phyloP scores from a whole-genome alignment of 1,140 invertebrate species.

The Dinothrombium tinctorium region DNA sequence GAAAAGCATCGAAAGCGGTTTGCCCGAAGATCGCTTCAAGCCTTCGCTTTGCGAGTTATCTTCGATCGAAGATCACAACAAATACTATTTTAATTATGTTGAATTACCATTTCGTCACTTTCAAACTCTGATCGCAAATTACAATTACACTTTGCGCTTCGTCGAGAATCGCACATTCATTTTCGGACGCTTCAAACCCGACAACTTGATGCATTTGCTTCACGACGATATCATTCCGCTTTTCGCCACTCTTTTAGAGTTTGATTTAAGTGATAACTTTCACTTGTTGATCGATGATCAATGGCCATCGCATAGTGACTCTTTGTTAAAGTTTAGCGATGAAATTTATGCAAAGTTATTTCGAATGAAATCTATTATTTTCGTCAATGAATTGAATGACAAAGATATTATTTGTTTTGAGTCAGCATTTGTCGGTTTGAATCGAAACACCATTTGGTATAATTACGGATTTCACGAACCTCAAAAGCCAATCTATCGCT shows the following conservation, averaged over 20 bases:
- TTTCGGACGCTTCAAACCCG: conserved; percentile 26
- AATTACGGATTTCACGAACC: conserved; percentile 27
- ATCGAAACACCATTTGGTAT: conserved; percentile 24
- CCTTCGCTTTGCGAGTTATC: conserved; percentile 19
- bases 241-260: conserved; percentile 20
- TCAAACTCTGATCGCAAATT: neutral
- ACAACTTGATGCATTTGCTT: conserved; percentile 32
- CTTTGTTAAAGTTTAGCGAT: too few relatives aligned
- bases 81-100: conserved; percentile 17
- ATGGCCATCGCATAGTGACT: neutral
- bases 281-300: conserved; percentile 6
- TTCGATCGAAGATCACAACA: conserved; percentile 21
- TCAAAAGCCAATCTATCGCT: conserved; percentile 26
- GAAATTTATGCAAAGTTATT: too few relatives aligned
- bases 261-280: conserved; percentile 12
- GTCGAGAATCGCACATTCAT: conserved; percentile 15
- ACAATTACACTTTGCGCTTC: conserved; percentile 7
- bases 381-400: too few relatives aligned
- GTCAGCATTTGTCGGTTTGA: conserved; percentile 21
- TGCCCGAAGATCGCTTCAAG: conserved; percentile 13
- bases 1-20: conserved; percentile 15
- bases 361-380: too few relatives aligned
- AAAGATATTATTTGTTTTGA: too few relatives aligned
- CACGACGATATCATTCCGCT: conserved; percentile 31
- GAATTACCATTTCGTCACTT: conserved; percentile 15